A percentile compares a stretch with the other conserved stretches of the same genome.
These are phyloP conservation scores for Eupithecia inturbata DNA, from an alignment of 2,888 invertebrate genomes.

Conservation along the genomic window DNA sequence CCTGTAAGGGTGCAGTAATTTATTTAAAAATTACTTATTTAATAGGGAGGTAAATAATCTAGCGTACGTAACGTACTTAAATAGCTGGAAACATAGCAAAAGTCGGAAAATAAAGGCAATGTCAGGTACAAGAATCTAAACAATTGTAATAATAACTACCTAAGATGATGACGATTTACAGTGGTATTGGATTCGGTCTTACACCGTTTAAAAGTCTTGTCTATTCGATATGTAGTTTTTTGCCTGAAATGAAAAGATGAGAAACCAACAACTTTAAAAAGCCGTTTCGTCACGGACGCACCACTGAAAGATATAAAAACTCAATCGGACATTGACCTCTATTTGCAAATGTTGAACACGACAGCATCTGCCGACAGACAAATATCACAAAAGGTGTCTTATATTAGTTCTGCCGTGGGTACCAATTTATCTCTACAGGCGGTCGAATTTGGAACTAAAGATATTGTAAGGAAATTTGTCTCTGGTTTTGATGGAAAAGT, in stretches of 20 bases:
- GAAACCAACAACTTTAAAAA: neutral
- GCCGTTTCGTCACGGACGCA: neutral
- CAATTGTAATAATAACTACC: too few relatives aligned
- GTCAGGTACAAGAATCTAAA: too few relatives aligned
- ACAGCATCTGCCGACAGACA: slow-evolving; percentile 48
- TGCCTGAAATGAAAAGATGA: neutral
- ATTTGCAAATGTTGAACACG: slow-evolving; percentile 47
- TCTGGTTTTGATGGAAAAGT: neutral
- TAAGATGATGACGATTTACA: too few relatives aligned
- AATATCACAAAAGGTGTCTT: slow-evolving; percentile 11
- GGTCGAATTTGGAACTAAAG: slow-evolving; percentile 1
- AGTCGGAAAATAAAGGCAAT: too few relatives aligned
- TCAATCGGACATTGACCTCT: slow-evolving; percentile 29
- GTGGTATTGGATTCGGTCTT: neutral
- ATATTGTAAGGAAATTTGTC: neutral
- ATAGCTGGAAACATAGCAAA: too few relatives aligned
- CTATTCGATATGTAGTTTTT: neutral
- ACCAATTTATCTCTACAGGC: neutral
- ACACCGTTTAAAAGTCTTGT: neutral
- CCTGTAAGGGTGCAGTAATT: too few relatives aligned
- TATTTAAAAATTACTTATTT: too few relatives aligned
- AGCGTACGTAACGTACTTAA: too few relatives aligned
- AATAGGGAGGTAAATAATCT: too few relatives aligned
- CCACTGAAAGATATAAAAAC: slow-evolving; percentile 6
- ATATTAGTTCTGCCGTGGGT: neutral